Percentiles rank a stretch among this genome's conserved stretches.
Conservation (phyloP, 2,888 invertebrate genomes). For the Synanthedon andrenaeformis region DNA sequence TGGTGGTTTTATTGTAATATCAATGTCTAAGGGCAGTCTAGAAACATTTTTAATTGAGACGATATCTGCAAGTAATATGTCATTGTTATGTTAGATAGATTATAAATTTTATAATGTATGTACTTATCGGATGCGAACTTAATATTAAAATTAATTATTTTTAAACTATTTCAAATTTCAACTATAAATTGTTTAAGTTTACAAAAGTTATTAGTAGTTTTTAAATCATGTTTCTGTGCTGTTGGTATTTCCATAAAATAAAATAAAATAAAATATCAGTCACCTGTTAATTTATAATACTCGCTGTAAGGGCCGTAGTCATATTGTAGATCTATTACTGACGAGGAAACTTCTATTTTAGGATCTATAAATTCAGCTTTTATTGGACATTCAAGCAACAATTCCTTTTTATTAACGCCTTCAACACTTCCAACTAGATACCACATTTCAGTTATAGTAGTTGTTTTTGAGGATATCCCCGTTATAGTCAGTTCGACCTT, state of each 20-base stretch:
- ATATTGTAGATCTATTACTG: constrained; percentile 56
- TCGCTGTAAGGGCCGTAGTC: constrained; percentile 58
- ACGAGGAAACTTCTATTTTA: constrained; percentile 59
- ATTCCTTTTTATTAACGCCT: constrained; percentile 62
- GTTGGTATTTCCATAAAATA: no score
- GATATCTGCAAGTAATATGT: constrained; percentile 47
- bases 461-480: constrained; percentile 43
- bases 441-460: constrained; percentile 65
- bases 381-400: constrained; percentile 61
- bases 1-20: constrained; percentile 56
- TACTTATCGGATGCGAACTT: background rate
- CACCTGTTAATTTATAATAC: constrained; percentile 57
- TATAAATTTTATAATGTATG: background rate
- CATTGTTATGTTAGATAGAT: background rate
- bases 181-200: no score
- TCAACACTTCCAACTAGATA: constrained; percentile 69
- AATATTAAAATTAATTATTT: background rate
- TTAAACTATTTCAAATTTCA: no score
- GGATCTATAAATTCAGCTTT: constrained; percentile 72
- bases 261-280: no score
- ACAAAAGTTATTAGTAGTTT: no score
- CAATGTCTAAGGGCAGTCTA: constrained; percentile 55
- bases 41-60: constrained; percentile 68
- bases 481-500: constrained; percentile 45
- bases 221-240: no score